A percentile compares a stretch with the other conserved stretches of the same genome.
Conservation (phyloP, 2,797 vertebrate genomes). For the Saxicola maurus region DNA sequence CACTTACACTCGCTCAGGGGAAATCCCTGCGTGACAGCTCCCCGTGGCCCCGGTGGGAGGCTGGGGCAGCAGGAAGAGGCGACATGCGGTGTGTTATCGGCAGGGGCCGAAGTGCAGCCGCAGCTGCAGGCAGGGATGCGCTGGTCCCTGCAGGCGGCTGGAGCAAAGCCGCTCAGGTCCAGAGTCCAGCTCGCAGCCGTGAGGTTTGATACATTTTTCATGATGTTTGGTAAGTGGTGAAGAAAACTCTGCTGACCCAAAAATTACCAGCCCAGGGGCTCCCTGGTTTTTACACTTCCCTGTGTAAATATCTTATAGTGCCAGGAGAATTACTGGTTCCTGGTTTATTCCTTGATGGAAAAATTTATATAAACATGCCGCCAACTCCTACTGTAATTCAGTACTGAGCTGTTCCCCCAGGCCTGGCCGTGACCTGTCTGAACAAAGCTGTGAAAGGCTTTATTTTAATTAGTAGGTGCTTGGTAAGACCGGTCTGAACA, state of each 20-base stretch:
- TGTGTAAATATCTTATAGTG: neutral
- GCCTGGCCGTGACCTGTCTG: neutral
- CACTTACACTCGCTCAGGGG: rapidly evolving
- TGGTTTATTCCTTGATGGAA: neutral
- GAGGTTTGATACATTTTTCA: neutral
- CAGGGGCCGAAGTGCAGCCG: neutral
- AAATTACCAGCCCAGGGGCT: neutral
- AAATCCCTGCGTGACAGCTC: neutral
- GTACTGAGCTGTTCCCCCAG: neutral
- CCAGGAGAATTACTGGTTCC: neutral
- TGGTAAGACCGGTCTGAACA: neutral
- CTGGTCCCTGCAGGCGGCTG: neutral
- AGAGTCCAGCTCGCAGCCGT: neutral
- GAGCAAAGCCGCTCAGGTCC: rapidly evolving
- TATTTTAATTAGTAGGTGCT: neutral
- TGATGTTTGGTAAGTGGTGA: neutral
- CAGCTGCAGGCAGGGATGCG: neutral
- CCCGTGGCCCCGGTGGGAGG: neutral
- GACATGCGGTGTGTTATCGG: neutral
- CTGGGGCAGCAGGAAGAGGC: neutral
- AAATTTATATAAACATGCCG: rapidly evolving
- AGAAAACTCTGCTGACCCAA: neutral
- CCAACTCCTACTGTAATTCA: neutral
- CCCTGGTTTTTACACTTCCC: neutral
- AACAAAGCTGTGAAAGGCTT: neutral